Conservation (phyloP, 2,113 vertebrate species). For the Phrynocephalus versicolor region DNA sequence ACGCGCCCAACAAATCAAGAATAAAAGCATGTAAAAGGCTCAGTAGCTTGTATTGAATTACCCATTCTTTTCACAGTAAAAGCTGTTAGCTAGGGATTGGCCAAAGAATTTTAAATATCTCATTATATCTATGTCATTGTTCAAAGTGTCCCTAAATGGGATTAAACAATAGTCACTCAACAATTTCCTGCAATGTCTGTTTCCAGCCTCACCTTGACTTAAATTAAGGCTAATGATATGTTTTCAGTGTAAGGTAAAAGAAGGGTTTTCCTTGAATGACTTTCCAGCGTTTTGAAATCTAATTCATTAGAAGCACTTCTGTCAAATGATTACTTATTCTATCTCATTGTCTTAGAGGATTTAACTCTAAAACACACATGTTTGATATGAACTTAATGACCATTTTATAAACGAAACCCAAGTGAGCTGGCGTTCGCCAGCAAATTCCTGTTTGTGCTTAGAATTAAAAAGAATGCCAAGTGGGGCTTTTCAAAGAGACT, state of each 20-base stretch:
- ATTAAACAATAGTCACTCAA: constrained; percentile 72
- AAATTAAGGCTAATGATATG: constrained; percentile 71
- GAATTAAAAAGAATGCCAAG: constrained; percentile 48
- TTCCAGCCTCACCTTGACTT: constrained; percentile 65
- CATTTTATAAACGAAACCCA: constrained; percentile 49
- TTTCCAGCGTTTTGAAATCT: constrained; percentile 63
- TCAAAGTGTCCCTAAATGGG: constrained; percentile 79
- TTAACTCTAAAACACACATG: constrained; percentile 43
- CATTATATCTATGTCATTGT: constrained; percentile 76
- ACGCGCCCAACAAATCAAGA: constrained; percentile 77
- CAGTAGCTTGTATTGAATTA: constrained; percentile 61
- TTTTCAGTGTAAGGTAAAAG: constrained; percentile 74
- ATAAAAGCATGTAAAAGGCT: constrained; percentile 77
- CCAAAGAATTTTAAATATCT: constrained; percentile 78
- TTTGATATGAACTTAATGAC: constrained; percentile 38
- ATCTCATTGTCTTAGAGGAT: constrained; percentile 56
- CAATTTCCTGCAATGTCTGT: constrained; percentile 59
- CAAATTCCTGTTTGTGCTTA: constrained; percentile 55
- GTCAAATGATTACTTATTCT: constrained; percentile 52
- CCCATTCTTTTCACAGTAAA: constrained; percentile 70
- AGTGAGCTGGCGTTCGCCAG: constrained; percentile 24
- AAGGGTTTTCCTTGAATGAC: constrained; percentile 66
- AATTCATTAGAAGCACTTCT: constrained; percentile 55
- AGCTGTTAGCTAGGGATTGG: constrained; percentile 74
- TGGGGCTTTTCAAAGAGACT: constrained; percentile 50